Evolutionary conservation across 2,888 invertebrate species (phyloP), one percentile per base, ranked within the genome.

Genomic region (Leptogaster cylindrica): DNA sequence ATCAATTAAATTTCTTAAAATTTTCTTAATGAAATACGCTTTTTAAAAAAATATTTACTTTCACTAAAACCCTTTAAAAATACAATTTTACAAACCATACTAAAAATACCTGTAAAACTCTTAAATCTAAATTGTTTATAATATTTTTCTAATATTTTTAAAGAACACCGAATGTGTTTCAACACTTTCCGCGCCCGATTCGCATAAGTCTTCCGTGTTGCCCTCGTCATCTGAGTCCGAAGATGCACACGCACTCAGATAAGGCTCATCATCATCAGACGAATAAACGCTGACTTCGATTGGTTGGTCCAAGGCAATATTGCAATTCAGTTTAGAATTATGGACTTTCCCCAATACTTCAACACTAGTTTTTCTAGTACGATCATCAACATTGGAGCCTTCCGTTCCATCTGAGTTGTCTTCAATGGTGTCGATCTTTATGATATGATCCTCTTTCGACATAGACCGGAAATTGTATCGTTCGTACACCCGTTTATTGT

Each of bases 161-260:
- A 92, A 92, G 77, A 92, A 90, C 39, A 93, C 92, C 2, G 92
- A 93, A 81, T 93, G 92, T 0, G 93, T 93, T 75, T 92, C 93
- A 25, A 92, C 84, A 81, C 92, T 93, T 77, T 93, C 93, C 2
- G 90, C 93, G 1, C 93, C 93, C 20, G 92, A 93, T 81, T 93
- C 93, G 81, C 92, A 92, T 70, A 90, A 86, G 6, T 89, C 92
- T 76, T 92, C 92, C 33, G 88, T 89, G 70, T 88, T 85, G n/a
- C 89, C 89, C 76, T 91, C 91, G 70, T 91, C 92, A 70, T 91
- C 91, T 75, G 69, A 68, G 51, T 72, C 68, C 65, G 73, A 67
- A 52, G 65, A 68, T 14, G 68, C 61, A 6, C 44, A 64, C 27
- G 70, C 67, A 50, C 70, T 72, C 36, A 71, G 68, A 44, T 68